These are phyloP conservation scores for Pocillopora damicornis DNA, from an alignment of 64 coral and sea anemone species.

Conservation along the genomic window DNA sequence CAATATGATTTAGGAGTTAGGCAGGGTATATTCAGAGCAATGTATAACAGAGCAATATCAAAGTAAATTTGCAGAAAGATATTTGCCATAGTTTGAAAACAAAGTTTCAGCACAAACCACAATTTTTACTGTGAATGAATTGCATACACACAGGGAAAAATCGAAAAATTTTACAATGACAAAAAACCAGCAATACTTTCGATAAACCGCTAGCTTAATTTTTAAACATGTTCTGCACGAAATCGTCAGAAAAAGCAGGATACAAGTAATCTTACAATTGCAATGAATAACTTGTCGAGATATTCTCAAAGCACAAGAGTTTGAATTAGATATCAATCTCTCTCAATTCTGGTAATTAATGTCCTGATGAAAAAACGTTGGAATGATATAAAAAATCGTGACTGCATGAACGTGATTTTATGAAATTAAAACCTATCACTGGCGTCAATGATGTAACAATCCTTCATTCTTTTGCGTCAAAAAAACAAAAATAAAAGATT, in stretches of 20 bases:
- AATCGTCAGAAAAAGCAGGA: neutral
- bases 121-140: neutral
- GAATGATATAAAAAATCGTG: neutral
- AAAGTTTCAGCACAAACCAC: neutral
- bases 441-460: too few relatives aligned
- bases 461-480: neutral
- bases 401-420: neutral
- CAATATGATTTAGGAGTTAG: neutral
- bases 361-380: neutral
- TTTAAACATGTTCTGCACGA: neutral
- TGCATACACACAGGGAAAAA: neutral
- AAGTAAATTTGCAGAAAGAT: neutral
- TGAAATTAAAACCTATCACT: neutral
- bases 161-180: neutral
- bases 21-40: neutral
- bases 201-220: constrained; percentile 4
- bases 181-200: neutral
- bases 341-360: neutral
- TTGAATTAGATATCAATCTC: neutral
- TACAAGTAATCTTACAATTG: neutral
- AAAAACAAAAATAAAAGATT: neutral
- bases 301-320: neutral
- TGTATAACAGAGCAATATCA: constrained; percentile 20
- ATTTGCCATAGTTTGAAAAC: neutral
- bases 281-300: neutral